Percentiles rank a stretch among this genome's conserved stretches.
Evolutionary conservation across 2,888 invertebrate genomes (phyloP).

Genomic region (Apomyelois bistriatella): DNA sequence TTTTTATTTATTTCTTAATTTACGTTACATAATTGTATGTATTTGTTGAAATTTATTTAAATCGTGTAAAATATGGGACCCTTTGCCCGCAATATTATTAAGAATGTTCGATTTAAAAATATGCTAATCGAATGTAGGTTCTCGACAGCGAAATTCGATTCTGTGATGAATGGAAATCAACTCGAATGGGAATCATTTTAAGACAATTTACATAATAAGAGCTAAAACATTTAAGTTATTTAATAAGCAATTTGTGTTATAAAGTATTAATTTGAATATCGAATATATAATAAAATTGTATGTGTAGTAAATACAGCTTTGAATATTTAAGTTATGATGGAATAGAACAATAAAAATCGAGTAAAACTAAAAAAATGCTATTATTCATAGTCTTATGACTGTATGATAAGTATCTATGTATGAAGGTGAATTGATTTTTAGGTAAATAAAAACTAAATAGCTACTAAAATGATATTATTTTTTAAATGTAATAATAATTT

Average conservation of each 20-base stretch:
- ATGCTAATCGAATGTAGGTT: slow-evolving; percentile 43
- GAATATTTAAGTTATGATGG: too few species aligned
- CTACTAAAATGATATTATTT: too few species aligned
- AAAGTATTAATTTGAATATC: slow-evolving; percentile 38
- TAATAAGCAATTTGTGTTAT: slow-evolving; percentile 40
- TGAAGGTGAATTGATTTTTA: too few species aligned
- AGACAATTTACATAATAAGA: slow-evolving; percentile 46
- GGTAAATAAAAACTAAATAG: too few species aligned
- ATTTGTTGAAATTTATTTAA: neutral
- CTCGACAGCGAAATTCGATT: slow-evolving; percentile 45
- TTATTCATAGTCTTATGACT: too few species aligned
- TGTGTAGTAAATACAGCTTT: too few species aligned
- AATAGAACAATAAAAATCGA: too few species aligned
- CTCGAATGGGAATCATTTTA: slow-evolving; percentile 41
- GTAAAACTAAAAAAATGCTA: too few species aligned
- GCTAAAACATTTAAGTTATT: slow-evolving; percentile 42
- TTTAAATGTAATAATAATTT: too few species aligned
- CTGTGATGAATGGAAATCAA: slow-evolving; percentile 50
- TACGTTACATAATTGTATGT: slow-evolving; percentile 8
- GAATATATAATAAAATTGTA: neutral
- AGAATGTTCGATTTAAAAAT: slow-evolving; percentile 27
- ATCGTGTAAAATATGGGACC: slow-evolving; percentile 14
- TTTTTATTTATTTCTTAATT: slow-evolving; percentile 21
- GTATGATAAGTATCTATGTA: too few species aligned
- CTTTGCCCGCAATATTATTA: slow-evolving; percentile 24